Evolutionary conservation across 2,113 vertebrate genomes (phyloP).

Genomic region (Climacteris rufus): DNA sequence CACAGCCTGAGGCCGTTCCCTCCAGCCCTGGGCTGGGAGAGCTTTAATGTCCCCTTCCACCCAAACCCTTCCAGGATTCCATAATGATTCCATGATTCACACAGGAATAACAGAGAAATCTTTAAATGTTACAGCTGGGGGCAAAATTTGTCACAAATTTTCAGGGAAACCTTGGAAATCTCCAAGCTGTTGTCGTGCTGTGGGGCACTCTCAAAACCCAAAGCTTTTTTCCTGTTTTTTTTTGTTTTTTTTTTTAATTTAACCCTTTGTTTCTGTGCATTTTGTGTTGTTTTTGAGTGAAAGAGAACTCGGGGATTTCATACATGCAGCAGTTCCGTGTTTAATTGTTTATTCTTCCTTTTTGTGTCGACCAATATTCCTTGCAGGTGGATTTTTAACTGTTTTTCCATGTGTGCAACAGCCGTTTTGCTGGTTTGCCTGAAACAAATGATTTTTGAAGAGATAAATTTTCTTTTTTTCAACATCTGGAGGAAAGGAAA

Average conservation of each 20-base stretch:
- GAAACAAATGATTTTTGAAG: not conserved
- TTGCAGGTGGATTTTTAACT: not conserved
- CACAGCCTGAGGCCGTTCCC: not conserved
- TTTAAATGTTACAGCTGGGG: not conserved
- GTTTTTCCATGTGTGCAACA: not conserved
- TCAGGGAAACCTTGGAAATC: not conserved
- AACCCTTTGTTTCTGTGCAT: not conserved
- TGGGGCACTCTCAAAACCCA: not conserved
- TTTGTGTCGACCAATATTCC: accelerated
- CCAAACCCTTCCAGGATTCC: not conserved
- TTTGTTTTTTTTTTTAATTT: not conserved
- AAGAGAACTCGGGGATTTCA: accelerated
- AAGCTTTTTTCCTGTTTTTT: accelerated
- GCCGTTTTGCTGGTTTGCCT: not conserved
- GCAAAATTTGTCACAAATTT: not conserved
- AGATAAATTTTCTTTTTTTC: not conserved
- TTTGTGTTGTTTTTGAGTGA: not conserved
- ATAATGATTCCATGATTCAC: not conserved
- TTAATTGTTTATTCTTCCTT: accelerated
- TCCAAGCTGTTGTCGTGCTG: not conserved
- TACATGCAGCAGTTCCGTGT: not conserved
- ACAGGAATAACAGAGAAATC: not conserved
- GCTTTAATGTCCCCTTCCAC: not conserved
- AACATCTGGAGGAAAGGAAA: not conserved
- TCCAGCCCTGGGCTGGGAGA: accelerated